Evolutionary conservation across 2,888 invertebrate species (phyloP).

Genomic region (Leptogaster cylindrica): DNA sequence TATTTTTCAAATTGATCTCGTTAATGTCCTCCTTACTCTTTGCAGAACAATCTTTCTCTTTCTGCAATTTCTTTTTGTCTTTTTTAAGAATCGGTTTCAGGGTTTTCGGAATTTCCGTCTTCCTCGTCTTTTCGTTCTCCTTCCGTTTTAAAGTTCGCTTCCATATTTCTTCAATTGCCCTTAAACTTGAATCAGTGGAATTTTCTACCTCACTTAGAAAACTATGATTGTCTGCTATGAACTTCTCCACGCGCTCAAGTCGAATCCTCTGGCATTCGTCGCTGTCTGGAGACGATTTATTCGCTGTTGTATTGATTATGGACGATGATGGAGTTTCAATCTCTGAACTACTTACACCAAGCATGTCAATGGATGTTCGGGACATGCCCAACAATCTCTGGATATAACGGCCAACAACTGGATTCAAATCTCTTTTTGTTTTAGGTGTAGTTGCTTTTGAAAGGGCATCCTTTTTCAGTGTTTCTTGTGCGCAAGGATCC

Average conservation of each 20-base stretch:
- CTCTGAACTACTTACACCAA: conserved; percentile 63
- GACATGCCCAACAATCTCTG: conserved; percentile 65
- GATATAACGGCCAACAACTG: conserved; percentile 62
- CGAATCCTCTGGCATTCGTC: conserved; percentile 49
- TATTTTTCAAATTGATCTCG: conserved; percentile 51
- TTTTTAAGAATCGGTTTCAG: conserved; percentile 40
- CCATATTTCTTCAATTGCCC: conserved; percentile 54
- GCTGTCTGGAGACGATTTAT: conserved; percentile 52
- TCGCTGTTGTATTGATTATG: conserved; percentile 60
- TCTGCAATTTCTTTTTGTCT: background rate
- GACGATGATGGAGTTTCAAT: conserved; percentile 64
- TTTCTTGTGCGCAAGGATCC: background rate
- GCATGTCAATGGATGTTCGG: conserved; percentile 62
- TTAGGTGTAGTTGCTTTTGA: background rate
- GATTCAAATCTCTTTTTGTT: conserved; percentile 53
- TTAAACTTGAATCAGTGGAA: conserved; percentile 49
- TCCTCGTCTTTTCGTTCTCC: background rate
- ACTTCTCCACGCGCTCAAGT: conserved; percentile 54
- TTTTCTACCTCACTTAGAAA: conserved; percentile 58
- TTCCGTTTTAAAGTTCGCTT: conserved; percentile 49
- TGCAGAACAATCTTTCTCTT: background rate
- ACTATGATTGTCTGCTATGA: conserved; percentile 58
- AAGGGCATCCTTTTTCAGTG: conserved; percentile 2
- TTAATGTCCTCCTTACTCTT: background rate
- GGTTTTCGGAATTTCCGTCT: background rate